phyloP scores from a whole-genome alignment of 2,888 invertebrate genomes.

The Diaphora mendica region DNA sequence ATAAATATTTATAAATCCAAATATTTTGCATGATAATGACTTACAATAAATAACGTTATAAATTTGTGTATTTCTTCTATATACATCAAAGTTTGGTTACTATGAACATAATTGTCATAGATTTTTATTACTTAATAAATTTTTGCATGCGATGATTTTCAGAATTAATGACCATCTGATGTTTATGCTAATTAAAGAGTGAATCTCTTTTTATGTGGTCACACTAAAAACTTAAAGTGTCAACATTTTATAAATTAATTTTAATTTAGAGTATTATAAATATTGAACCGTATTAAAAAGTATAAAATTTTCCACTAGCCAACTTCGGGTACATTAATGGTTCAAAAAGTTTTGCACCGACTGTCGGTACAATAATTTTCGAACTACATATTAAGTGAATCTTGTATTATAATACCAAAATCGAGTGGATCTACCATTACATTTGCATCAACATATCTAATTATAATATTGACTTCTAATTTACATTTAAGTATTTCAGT shows the following conservation, averaged over 20 bases:
- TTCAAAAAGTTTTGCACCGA: too few species aligned
- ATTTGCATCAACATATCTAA: too few species aligned
- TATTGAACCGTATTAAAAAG: not conserved
- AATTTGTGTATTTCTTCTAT: slow-evolving; percentile 22
- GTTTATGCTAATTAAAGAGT: slow-evolving; percentile 17
- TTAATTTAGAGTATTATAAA: not conserved
- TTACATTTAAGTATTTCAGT: too few species aligned
- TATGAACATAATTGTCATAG: slow-evolving; percentile 4
- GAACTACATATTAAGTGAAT: too few species aligned
- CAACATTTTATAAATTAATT: not conserved
- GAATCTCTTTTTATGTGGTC: not conserved
- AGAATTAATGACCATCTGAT: slow-evolving; percentile 5
- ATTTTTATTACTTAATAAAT: slow-evolving; percentile 10
- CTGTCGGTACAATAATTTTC: too few species aligned
- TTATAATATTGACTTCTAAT: too few species aligned
- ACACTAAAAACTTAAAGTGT: not conserved
- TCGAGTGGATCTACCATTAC: too few species aligned
- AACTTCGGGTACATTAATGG: too few species aligned
- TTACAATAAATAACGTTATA: slow-evolving; percentile 20
- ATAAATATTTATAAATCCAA: slow-evolving; percentile 20
- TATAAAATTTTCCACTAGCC: too few species aligned
- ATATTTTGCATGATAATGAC: slow-evolving; percentile 29
- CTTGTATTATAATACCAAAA: too few species aligned
- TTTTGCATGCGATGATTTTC: slow-evolving; percentile 20
- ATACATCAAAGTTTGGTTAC: slow-evolving; percentile 5